Percentiles rank a stretch among this genome's conserved stretches.
phyloP scores from a whole-genome alignment of 2,113 vertebrate genomes.

The Neotoma lepida region DNA sequence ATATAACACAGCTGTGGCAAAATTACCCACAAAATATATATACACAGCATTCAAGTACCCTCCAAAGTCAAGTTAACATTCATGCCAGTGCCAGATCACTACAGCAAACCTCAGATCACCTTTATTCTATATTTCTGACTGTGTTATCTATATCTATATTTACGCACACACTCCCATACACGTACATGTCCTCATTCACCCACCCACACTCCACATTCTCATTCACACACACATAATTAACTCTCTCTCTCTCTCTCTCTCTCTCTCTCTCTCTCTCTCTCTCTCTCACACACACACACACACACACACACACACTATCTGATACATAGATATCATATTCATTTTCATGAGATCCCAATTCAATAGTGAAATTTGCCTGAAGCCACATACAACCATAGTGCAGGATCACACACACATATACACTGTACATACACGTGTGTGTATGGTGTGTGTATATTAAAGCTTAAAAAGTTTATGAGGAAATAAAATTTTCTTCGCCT shows the following conservation, averaged over 20 bases:
- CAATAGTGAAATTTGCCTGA: slow-evolving; percentile 41
- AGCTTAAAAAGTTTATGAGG: slow-evolving; percentile 60
- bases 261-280: background rate
- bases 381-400: background rate
- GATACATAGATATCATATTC: background rate
- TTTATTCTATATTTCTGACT: background rate
- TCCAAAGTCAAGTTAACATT: background rate
- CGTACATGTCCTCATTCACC: background rate
- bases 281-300: too few species aligned
- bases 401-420: background rate
- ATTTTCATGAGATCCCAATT: slow-evolving; percentile 62
- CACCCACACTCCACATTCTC: background rate
- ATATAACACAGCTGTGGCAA: background rate
- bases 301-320: too few species aligned
- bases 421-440: background rate
- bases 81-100: background rate
- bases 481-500: slow-evolving; percentile 76
- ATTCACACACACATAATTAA: background rate
- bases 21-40: background rate
- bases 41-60: background rate
- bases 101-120: background rate
- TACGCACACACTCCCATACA: background rate
- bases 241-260: background rate
- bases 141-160: background rate
- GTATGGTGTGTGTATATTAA: slow-evolving; percentile 20